Base-by-base conservation (phyloP, 2,797 vertebrate species). In the Anas bahamensis region DNA sequence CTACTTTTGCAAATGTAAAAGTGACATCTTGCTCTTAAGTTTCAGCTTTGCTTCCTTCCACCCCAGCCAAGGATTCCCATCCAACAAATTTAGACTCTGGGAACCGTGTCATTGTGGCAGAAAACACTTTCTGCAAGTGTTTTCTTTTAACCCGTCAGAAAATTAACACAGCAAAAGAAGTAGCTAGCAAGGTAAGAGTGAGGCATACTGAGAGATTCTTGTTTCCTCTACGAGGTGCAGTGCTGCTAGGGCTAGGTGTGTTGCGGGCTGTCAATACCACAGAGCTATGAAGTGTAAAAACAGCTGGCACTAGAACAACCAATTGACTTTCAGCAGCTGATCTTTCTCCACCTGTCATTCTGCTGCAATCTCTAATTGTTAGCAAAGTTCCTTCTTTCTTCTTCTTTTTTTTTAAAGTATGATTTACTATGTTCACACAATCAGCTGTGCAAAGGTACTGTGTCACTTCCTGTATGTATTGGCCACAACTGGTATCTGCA, bases 51-150 rank as follows among this genome's bases (percentile, higher is more conserved):
- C 48, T 82, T 84, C n/a, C 60, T 72, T 86, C 17, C 28, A 39
- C 6, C 4, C 13, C 21, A 10, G 12, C 23, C 26, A 15, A 41
- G 35, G 17, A 18, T 60, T 10, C 17, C 7, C 2, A 2, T 66
- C 4, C 4, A 4, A 4, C 2, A 3, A 4, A 4, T 6, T 31
- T 42, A 13, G 6, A 6, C 66, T 33, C 6, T 85, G 33, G 16
- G 28, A 71, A 31, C 39, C 76, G 14, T 77, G 31, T 17, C 69
- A 42, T 42, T 42, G 42, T 42, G 42, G 42, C 42, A 42, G 42
- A 42, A 42, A 42, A 42, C 42, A 42, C 3, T 42, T 82, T 9
- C 35, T 79, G 63, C 12, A 6, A 8, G 18, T 52, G 4, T 56
- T 91, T 60, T 56, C 4, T 35, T 73, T 70, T 37, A 79, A 61